Percentiles rank a stretch among this genome's conserved stretches.
Evolutionary conservation across 2,888 invertebrate species (phyloP).

Genomic region (Flexamia atlantica): DNA sequence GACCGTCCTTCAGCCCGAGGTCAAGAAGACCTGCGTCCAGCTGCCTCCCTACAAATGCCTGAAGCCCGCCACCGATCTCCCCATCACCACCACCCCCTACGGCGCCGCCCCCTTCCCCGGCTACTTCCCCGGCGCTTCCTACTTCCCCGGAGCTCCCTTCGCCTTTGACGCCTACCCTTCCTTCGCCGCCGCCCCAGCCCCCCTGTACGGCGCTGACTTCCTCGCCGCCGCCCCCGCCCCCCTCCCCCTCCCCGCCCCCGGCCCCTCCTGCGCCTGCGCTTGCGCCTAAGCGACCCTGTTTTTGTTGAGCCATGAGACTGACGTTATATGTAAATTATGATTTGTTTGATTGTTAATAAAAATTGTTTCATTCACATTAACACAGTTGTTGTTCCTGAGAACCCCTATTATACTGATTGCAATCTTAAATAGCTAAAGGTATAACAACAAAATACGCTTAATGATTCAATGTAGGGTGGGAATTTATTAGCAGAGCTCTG

Average conservation of each 20-base stretch:
- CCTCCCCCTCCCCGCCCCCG: background rate
- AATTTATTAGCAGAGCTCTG: no score
- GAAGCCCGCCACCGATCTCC: conserved; percentile 9
- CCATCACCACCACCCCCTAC: background rate
- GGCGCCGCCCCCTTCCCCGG: background rate
- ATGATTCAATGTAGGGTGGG: no score
- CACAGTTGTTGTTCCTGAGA: no score
- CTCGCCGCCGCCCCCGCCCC: conserved; percentile 50
- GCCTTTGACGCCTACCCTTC: conserved; percentile 43
- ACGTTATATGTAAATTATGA: no score
- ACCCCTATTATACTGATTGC: no score
- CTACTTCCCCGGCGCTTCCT: conserved; percentile 25
- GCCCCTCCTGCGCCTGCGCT: background rate
- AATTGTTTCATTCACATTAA: no score
- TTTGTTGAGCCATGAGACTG: no score
- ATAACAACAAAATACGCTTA: no score
- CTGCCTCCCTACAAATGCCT: conserved; percentile 44
- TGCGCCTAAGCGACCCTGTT: background rate
- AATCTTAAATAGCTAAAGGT: no score
- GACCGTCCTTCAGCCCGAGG: conserved; percentile 47
- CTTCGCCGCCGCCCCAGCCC: conserved; percentile 56
- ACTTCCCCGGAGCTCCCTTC: conserved; percentile 35
- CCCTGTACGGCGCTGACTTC: background rate
- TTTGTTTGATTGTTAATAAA: no score
- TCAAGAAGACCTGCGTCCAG: conserved; percentile 45